These are phyloP conservation scores for Callopanchax toddi DNA, from an alignment of 2,113 vertebrate genomes.

Conservation along the genomic window DNA sequence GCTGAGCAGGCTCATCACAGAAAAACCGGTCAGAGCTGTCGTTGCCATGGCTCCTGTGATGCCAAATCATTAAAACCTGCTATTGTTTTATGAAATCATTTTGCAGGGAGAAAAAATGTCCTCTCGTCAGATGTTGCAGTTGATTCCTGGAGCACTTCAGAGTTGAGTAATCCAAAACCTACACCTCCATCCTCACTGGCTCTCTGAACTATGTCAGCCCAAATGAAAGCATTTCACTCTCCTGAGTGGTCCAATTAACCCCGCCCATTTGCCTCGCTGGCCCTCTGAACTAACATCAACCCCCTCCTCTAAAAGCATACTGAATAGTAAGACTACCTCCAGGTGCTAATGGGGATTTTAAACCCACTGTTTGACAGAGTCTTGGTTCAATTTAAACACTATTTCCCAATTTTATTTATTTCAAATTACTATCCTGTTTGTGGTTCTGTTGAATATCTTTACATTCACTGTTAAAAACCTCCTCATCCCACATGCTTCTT, in stretches of 20 bases:
- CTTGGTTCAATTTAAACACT: slow-evolving; percentile 3
- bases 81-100: slow-evolving; percentile 22
- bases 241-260: slow-evolving; percentile 50
- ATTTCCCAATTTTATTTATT: too few relatives aligned
- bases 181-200: slow-evolving; percentile 31
- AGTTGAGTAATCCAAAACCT: neutral
- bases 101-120: neutral
- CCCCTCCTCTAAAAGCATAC: slow-evolving; percentile 33
- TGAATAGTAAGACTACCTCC: slow-evolving; percentile 36
- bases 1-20: slow-evolving; percentile 91
- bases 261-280: slow-evolving; percentile 63
- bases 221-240: slow-evolving; percentile 61
- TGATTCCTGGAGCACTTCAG: neutral
- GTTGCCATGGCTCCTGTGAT: slow-evolving; percentile 79
- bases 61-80: neutral
- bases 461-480: neutral
- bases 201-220: slow-evolving; percentile 47
- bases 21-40: slow-evolving; percentile 89
- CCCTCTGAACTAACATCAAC: slow-evolving; percentile 62
- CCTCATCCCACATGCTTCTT: neutral
- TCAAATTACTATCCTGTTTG: neutral
- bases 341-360: slow-evolving; percentile 45
- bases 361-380: slow-evolving; percentile 7
- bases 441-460: neutral
- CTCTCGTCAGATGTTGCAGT: neutral